phyloP scores from a whole-genome alignment of 2,797 vertebrate genomes.

The Luscinia luscinia region DNA sequence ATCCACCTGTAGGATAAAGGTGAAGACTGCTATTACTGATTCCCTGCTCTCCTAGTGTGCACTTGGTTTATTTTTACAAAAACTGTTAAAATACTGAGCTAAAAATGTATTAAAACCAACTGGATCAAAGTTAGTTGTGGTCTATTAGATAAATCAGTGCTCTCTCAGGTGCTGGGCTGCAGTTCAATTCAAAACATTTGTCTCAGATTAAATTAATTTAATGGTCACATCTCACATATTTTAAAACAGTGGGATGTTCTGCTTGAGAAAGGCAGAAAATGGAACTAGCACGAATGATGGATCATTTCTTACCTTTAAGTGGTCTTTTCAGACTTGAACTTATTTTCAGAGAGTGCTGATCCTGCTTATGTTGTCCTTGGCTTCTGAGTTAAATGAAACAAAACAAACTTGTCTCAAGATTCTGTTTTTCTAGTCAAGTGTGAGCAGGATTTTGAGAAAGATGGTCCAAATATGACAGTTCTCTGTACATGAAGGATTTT shows the following conservation, averaged over 20 bases:
- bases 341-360: slow-evolving; percentile 20
- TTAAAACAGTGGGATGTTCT: slow-evolving; percentile 48
- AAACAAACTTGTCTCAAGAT: background rate
- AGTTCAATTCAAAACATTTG: slow-evolving; percentile 43
- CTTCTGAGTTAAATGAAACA: slow-evolving; percentile 3
- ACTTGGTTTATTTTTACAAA: slow-evolving; percentile 54
- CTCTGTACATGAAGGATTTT: slow-evolving; percentile 24
- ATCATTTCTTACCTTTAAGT: slow-evolving; percentile 31
- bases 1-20: background rate
- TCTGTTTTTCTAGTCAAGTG: background rate
- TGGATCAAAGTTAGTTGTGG: slow-evolving; percentile 32
- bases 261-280: slow-evolving; percentile 13
- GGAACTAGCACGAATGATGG: slow-evolving; percentile 2
- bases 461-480: background rate
- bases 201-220: slow-evolving; percentile 51
- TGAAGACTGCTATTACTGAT: background rate
- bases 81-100: background rate
- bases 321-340: slow-evolving; percentile 37
- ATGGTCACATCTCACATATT: slow-evolving; percentile 27
- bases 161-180: slow-evolving; percentile 12
- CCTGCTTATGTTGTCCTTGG: slow-evolving; percentile 48
- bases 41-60: background rate
- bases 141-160: slow-evolving; percentile 35
- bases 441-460: background rate
- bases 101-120: slow-evolving; percentile 48